Conservation (phyloP, 2,113 vertebrate genomes). For the Paracanthobrama guichenoti region DNA sequence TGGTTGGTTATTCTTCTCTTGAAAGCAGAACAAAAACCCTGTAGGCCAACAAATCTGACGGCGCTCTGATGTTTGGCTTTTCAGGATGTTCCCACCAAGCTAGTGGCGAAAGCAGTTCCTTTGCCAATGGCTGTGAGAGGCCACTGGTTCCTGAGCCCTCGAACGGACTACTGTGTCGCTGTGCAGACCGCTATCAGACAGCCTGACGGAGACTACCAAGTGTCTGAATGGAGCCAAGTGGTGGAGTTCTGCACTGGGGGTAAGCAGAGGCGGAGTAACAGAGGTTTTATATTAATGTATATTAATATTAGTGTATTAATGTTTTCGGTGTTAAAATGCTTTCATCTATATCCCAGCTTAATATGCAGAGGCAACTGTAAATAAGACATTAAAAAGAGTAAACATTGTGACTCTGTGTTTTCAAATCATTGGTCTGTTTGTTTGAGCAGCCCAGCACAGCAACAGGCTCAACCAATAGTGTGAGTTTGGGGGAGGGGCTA, state of each 20-base stretch:
- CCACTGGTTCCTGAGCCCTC: slow-evolving; percentile 94
- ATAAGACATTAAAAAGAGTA: background rate
- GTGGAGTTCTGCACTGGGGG: slow-evolving; percentile 94
- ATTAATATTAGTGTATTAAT: background rate
- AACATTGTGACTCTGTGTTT: background rate
- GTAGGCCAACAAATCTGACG: background rate
- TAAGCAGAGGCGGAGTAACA: slow-evolving; percentile 54
- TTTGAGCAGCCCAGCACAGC: background rate
- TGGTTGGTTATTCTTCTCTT: background rate
- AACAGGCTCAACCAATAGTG: background rate
- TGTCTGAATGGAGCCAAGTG: slow-evolving; percentile 92
- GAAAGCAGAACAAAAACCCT: background rate
- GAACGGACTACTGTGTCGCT: slow-evolving; percentile 90
- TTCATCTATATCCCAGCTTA: background rate
- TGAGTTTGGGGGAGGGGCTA: background rate
- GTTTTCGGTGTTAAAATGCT: background rate
- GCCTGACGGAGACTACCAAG: slow-evolving; percentile 86
- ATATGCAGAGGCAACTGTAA: background rate
- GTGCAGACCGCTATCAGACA: slow-evolving; percentile 92
- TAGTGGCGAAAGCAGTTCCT: slow-evolving; percentile 91
- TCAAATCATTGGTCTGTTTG: background rate
- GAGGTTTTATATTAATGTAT: background rate
- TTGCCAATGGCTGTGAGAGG: slow-evolving; percentile 93
- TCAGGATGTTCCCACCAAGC: slow-evolving; percentile 93
- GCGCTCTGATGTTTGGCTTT: background rate